Percentiles rank a stretch among this genome's conserved stretches.
phyloP scores from a whole-genome alignment of 2,797 vertebrate genomes.

The Psittacula echo region DNA sequence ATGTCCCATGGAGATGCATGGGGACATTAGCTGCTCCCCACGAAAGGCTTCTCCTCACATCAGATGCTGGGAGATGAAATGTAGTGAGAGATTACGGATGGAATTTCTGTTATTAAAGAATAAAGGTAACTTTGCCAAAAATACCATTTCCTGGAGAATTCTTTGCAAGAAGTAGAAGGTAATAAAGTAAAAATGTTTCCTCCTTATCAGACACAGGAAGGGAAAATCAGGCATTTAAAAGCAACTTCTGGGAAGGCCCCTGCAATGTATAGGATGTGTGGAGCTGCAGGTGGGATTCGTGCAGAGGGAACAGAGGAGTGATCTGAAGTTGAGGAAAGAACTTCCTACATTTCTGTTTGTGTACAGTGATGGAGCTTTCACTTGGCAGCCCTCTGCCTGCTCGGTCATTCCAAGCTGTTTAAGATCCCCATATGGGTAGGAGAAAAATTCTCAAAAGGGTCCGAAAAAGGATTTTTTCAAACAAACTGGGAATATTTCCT shows the following conservation, averaged over 20 bases:
- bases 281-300: neutral
- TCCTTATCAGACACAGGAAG: neutral
- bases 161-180: neutral
- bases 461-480: neutral
- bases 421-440: neutral
- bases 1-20: neutral
- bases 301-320: neutral
- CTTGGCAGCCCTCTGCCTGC: neutral
- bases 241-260: neutral
- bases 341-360: neutral
- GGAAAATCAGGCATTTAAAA: neutral
- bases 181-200: neutral
- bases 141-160: neutral
- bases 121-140: neutral
- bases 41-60: neutral
- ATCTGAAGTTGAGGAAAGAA: neutral
- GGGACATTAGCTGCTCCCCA: neutral
- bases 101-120: neutral
- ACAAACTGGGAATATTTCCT: neutral
- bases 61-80: neutral
- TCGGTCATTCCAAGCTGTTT: neutral
- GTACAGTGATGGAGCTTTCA: neutral
- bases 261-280: neutral
- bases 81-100: neutral
- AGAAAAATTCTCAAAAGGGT: neutral